Conservation (phyloP, 2,888 invertebrate species). For the Adelphocoris suturalis region DNA sequence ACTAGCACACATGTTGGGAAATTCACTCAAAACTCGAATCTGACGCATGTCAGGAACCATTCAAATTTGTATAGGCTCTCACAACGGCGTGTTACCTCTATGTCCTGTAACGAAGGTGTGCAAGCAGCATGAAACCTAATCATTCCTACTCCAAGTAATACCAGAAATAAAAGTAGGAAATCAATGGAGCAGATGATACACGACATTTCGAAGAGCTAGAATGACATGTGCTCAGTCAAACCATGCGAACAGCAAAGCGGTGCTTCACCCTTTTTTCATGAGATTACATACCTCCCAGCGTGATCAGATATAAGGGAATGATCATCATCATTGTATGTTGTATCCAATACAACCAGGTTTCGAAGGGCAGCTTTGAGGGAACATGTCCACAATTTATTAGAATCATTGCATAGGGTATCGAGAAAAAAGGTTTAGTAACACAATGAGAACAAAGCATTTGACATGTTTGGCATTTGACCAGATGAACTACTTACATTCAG, state of each 20-base stretch:
- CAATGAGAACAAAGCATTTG: not conserved
- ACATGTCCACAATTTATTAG: slow-evolving; percentile 63
- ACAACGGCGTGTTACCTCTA: too few relatives aligned
- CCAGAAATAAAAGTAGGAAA: too few relatives aligned
- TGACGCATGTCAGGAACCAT: too few relatives aligned
- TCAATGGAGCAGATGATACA: too few relatives aligned
- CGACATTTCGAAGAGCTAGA: not conserved
- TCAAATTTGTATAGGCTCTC: too few relatives aligned
- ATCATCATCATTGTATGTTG: slow-evolving; percentile 97
- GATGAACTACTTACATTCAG: slow-evolving; percentile 84
- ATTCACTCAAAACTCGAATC: too few relatives aligned
- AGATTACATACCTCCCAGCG: slow-evolving; percentile 87
- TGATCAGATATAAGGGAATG: slow-evolving; percentile 94
- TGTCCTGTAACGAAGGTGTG: too few relatives aligned
- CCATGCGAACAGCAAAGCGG: slow-evolving; percentile 60
- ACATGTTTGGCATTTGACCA: not conserved
- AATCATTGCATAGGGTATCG: slow-evolving; percentile 1
- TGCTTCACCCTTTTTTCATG: slow-evolving; percentile 44
- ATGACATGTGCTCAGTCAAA: not conserved
- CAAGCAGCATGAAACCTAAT: too few relatives aligned
- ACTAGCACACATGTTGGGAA: too few relatives aligned
- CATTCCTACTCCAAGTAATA: too few relatives aligned
- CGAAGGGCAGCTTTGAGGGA: slow-evolving; percentile 88
- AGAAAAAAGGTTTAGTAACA: not conserved
- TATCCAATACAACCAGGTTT: slow-evolving; percentile 95